Evolutionary conservation across 1,140 invertebrate species (phyloP).

Genomic region (Meloidogyne exigua): DNA sequence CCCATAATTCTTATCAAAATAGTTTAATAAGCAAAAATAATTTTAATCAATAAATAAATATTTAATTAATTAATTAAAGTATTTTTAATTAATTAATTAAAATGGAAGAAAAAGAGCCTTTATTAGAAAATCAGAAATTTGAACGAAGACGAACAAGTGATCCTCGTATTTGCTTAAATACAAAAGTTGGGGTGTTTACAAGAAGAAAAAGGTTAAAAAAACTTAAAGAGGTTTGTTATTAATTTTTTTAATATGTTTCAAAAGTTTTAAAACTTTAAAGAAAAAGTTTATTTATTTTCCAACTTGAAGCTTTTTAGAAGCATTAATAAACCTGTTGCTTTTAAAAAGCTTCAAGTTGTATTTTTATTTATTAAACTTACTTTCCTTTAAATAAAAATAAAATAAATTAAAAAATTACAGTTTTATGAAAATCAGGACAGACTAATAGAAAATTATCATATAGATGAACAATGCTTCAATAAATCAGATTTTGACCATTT

Average conservation of each 20-base stretch:
- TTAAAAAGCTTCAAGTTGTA: too few relatives aligned
- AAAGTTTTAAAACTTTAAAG: too few relatives aligned
- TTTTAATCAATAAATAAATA: too few relatives aligned
- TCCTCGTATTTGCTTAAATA: neutral
- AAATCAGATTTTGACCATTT: conserved; percentile 21
- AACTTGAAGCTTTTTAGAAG: too few relatives aligned
- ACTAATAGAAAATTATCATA: conserved; percentile 29
- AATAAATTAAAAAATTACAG: conserved; percentile 20
- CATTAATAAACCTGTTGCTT: too few relatives aligned
- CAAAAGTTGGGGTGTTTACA: neutral
- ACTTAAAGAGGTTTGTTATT: neutral
- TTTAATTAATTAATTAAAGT: too few relatives aligned
- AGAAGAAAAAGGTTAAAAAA: neutral
- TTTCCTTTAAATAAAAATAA: neutral
- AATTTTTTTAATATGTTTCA: too few relatives aligned
- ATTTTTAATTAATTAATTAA: neutral
- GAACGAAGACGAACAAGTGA: neutral
- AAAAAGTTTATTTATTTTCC: too few relatives aligned
- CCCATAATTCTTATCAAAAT: too few relatives aligned
- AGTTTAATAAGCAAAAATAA: too few relatives aligned
- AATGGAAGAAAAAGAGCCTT: conserved; percentile 4
- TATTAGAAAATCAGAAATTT: neutral
- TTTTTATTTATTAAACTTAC: too few relatives aligned
- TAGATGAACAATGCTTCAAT: conserved; percentile 33
- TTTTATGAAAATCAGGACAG: conserved; percentile 43